Evolutionary conservation across 2,888 invertebrate genomes (phyloP), one percentile per base, ranked within the genome.

Genomic region (Cryptosula pallasiana): DNA sequence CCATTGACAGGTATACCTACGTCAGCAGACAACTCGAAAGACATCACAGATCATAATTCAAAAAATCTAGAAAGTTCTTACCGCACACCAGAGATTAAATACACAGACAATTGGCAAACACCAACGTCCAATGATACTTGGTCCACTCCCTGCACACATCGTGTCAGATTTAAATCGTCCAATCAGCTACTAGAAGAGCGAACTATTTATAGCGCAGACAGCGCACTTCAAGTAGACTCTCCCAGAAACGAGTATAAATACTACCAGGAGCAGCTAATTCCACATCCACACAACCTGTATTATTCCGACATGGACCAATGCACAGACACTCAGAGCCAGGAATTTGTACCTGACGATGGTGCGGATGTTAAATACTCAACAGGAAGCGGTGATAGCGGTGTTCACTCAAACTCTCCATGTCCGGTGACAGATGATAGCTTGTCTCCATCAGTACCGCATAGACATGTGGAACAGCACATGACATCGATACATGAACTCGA

Each of bases 311-410:
- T 25, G n/a, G 57, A 57, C 13, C n/a, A 57, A 23, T 57, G 13
- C 5, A 5, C 57, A 16, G 57, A 57, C n/a, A 63, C 32, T 32
- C 25, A 27, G 27, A 63, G 63, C 27, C 9, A 27, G 16, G 55
- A 55, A n/a, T 5, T 55, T 25, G 5, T 55, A 5, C 3, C 55
- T 23, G 23, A 16, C 5, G 25, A 23, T 13, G 57, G 34, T 32
- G 29, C 9, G 3, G 9, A 5, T 25, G 63, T 63, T 5, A 63
- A 63, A 32, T 63, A 25, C 32, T 63, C 63, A 32, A 32, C 63
- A 63, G 63, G 63, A 63, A 63, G 63, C 32, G 27, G 25, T 3
- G 63, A 63, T 32, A 63, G 63, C 27, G 63, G 63, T 13, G 63
- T 63, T 5, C 63, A 63, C 27, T 63, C 63, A 3, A 63, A 63